Evolutionary conservation across 2,113 vertebrate genomes (phyloP).

Genomic region (Arizona elegans): DNA sequence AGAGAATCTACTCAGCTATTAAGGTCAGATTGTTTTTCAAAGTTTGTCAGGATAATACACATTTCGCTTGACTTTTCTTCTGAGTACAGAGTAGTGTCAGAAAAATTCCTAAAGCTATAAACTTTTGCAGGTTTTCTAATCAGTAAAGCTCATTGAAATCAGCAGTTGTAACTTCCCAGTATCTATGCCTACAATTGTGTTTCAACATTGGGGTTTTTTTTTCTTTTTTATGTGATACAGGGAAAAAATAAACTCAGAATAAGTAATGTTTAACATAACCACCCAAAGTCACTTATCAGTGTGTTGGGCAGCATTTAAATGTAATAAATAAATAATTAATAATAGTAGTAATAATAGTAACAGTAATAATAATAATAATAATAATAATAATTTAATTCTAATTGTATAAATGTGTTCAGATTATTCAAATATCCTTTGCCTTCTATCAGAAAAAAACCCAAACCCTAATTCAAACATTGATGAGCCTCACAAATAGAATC

Average conservation of each 20-base stretch:
- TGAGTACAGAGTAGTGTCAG: neutral
- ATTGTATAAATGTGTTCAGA: neutral
- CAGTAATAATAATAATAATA: too few species aligned
- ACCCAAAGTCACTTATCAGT: too few species aligned
- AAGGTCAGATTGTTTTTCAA: constrained; percentile 4
- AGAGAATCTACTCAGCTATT: constrained; percentile 34
- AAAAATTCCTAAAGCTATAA: neutral
- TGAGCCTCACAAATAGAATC: too few species aligned
- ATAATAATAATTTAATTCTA: too few species aligned
- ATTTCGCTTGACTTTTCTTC: neutral
- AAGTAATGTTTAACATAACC: neutral
- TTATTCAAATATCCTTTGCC: neutral
- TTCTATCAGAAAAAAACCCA: neutral
- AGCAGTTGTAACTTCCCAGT: too few species aligned
- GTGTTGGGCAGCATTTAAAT: too few species aligned
- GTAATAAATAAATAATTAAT: too few species aligned
- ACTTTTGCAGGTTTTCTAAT: neutral
- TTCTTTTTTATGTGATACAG: neutral
- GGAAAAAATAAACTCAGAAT: neutral
- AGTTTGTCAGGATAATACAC: neutral
- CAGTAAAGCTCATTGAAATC: too few species aligned
- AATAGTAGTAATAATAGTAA: too few species aligned
- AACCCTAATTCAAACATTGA: neutral
- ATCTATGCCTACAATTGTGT: too few species aligned
- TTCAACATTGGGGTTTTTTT: neutral